Evolutionary conservation across 2,113 vertebrate species (phyloP).

Genomic region (Neotoma lepida): DNA sequence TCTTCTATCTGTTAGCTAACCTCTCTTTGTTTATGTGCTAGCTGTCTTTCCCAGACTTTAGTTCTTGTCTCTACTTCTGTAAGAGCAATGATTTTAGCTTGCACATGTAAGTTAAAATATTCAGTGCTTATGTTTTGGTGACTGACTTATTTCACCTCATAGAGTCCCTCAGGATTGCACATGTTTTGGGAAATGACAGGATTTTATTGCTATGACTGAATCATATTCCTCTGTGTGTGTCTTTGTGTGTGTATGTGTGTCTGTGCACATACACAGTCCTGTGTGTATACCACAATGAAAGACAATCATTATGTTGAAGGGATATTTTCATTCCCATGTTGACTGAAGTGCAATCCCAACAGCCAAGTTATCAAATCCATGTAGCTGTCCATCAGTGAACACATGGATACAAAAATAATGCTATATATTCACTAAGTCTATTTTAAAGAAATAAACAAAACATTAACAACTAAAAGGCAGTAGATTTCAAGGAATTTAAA

Average conservation of each 20-base stretch:
- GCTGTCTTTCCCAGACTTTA: not conserved
- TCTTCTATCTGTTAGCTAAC: not conserved
- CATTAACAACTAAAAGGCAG: slow-evolving; percentile 2
- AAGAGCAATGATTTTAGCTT: not conserved
- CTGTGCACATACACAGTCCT: not conserved
- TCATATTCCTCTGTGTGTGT: not conserved
- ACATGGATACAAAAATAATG: not conserved
- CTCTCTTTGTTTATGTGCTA: not conserved
- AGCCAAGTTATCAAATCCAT: not conserved
- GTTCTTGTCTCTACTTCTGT: not conserved
- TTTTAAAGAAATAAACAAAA: slow-evolving; percentile 12
- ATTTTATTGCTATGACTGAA: not conserved
- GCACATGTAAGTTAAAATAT: not conserved
- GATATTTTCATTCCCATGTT: not conserved
- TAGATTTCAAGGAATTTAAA: not conserved
- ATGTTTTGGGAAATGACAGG: not conserved
- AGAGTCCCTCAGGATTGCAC: not conserved
- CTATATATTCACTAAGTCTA: not conserved
- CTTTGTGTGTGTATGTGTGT: not conserved
- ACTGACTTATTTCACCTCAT: not conserved
- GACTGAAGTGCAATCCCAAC: not conserved
- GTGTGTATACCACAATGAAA: not conserved
- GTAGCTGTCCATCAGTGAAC: not conserved
- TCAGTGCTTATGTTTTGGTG: not conserved
- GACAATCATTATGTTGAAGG: not conserved